A percentile compares a stretch with the other conserved stretches of the same genome.
phyloP scores from a whole-genome alignment of 2,797 vertebrate genomes.

The Notamacropus eugenii region DNA sequence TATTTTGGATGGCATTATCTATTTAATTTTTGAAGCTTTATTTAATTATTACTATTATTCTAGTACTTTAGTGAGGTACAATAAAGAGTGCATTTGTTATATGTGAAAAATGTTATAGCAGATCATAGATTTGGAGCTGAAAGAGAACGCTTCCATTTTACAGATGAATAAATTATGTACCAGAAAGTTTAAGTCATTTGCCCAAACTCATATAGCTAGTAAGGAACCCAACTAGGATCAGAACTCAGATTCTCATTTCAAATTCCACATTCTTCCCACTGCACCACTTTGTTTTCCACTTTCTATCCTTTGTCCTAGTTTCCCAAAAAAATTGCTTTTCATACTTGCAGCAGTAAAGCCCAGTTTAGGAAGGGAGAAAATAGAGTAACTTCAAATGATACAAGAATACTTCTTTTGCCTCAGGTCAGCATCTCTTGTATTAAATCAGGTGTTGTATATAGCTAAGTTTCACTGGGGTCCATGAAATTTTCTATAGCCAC shows the following conservation, averaged over 20 bases:
- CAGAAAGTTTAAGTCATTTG: constrained; percentile 6
- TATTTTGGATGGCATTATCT: neutral
- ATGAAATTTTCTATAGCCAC: neutral
- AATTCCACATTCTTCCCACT: neutral
- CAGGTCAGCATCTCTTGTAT: neutral
- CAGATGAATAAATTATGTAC: constrained; percentile 3
- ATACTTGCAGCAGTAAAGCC: neutral
- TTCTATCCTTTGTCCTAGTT: neutral
- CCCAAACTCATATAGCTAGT: neutral
- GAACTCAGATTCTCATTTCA: neutral
- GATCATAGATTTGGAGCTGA: neutral
- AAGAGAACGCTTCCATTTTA: neutral
- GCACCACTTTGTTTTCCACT: neutral
- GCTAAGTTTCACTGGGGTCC: neutral
- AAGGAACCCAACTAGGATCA: neutral
- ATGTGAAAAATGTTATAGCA: neutral
- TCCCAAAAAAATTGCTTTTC: neutral
- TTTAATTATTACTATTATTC: neutral
- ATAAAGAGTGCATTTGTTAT: neutral
- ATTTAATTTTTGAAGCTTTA: neutral
- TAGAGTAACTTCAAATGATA: neutral
- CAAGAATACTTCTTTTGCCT: neutral
- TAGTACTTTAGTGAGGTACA: neutral
- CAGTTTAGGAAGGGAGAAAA: neutral
- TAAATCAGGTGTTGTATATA: neutral